Evolutionary conservation across 2,113 vertebrate genomes (phyloP).

Genomic region (Phalacrocorax pelagicus): DNA sequence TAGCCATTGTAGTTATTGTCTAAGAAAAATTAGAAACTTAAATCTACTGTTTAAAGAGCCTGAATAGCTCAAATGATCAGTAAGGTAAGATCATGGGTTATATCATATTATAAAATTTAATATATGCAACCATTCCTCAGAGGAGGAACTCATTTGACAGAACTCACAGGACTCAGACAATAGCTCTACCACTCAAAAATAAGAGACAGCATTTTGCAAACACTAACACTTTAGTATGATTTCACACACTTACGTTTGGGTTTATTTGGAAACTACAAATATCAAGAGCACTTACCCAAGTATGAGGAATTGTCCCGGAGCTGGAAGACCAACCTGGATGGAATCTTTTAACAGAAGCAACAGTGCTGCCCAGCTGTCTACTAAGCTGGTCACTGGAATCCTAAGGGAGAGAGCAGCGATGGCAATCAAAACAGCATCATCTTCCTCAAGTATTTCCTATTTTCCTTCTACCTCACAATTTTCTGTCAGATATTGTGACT

Average conservation of each 20-base stretch:
- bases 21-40: not conserved
- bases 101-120: not conserved
- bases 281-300: slow-evolving; percentile 82
- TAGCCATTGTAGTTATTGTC: not conserved
- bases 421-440: not conserved
- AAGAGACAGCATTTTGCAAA: not conserved
- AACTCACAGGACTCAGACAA: not conserved
- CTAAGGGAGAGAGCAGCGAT: slow-evolving; percentile 61
- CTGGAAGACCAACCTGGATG: slow-evolving; percentile 90
- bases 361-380: slow-evolving; percentile 95
- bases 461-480: not conserved
- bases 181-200: not conserved
- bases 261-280: not conserved
- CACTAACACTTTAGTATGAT: not conserved
- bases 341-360: slow-evolving; percentile 94
- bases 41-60: not conserved
- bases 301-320: slow-evolving; percentile 95
- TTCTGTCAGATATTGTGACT: not conserved
- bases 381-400: slow-evolving; percentile 92
- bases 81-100: not conserved
- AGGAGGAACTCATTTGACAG: not conserved
- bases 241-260: not conserved
- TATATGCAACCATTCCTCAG: not conserved
- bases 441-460: not conserved
- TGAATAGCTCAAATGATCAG: not conserved